Conservation (phyloP, 2,888 invertebrate species). For the Graphium colonna region DNA sequence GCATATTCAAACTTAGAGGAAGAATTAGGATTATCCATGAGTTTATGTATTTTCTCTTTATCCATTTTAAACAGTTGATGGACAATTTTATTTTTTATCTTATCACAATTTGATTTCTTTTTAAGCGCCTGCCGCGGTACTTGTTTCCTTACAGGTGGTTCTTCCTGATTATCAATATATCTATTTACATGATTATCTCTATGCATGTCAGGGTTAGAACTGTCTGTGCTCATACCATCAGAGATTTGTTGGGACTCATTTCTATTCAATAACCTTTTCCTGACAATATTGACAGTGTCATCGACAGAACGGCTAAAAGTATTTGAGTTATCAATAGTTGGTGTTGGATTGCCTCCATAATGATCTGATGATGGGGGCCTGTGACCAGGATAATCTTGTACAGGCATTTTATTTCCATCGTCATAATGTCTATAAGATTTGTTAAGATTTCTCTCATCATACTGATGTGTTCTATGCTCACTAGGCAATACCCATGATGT, state of each 20-base stretch:
- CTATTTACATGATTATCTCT: constrained; percentile 29
- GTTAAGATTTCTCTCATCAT: constrained; percentile 41
- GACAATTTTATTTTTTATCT: constrained; percentile 72
- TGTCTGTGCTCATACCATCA: constrained; percentile 34
- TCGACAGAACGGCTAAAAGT: constrained; percentile 65
- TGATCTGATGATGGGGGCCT: constrained; percentile 72
- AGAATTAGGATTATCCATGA: constrained; percentile 73
- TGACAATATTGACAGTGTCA: constrained; percentile 69
- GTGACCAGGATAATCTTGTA: constrained; percentile 55
- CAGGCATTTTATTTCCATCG: constrained; percentile 42
- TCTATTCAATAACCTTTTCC: constrained; percentile 57
- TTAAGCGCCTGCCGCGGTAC: constrained; percentile 43
- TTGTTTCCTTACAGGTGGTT: constrained; percentile 48
- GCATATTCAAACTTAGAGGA: constrained; percentile 76
- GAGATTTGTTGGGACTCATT: constrained; percentile 45
- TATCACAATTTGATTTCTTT: constrained; percentile 58
- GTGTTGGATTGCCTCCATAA: constrained; percentile 53
- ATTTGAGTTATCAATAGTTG: constrained; percentile 55
- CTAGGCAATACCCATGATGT: constrained; percentile 43
- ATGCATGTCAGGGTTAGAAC: constrained; percentile 35
- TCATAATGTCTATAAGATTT: constrained; percentile 36
- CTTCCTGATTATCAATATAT: constrained; percentile 38
- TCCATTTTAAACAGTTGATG: constrained; percentile 75
- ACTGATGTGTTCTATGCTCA: constrained; percentile 37
- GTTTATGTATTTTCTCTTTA: constrained; percentile 68